Evolutionary conservation across 1,140 invertebrate species (phyloP).

Genomic region (Apis dorsata): DNA sequence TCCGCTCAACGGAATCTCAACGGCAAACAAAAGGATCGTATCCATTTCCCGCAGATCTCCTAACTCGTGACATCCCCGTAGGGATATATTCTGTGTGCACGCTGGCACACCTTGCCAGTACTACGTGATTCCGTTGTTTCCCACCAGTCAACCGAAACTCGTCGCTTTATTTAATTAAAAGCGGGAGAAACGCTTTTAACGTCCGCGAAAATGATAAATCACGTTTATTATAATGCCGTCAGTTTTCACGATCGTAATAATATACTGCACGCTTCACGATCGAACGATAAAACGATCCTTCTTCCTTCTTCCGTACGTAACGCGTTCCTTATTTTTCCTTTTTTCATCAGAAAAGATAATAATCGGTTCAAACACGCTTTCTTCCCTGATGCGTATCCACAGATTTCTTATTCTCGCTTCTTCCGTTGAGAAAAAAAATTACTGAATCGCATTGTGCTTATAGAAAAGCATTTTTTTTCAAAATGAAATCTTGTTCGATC

Average conservation of each 20-base stretch:
- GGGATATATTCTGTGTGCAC: constrained; percentile 18
- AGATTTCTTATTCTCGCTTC: not conserved
- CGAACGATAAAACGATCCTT: too few species aligned
- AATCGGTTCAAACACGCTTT: too few species aligned
- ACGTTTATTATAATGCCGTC: not conserved
- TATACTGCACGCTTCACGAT: not conserved
- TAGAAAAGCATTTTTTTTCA: not conserved
- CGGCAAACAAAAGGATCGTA: constrained; percentile 50
- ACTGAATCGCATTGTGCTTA: not conserved
- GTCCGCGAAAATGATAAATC: constrained; percentile 1
- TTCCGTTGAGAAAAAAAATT: not conserved
- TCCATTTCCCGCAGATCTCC: constrained; percentile 32
- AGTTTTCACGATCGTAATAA: not conserved
- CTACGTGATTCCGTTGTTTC: constrained; percentile 38
- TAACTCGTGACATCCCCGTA: constrained; percentile 38
- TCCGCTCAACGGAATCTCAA: constrained; percentile 35
- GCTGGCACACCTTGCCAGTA: constrained; percentile 25
- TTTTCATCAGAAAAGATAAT: too few species aligned
- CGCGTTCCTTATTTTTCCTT: too few species aligned
- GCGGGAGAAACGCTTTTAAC: constrained; percentile 8
- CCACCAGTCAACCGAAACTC: constrained; percentile 44
- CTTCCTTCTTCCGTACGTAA: not conserved
- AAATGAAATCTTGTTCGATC: not conserved
- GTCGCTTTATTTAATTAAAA: constrained; percentile 42
- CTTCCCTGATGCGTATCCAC: too few species aligned